Evolutionary conservation across 2,888 invertebrate species (phyloP), one percentile per base, ranked within the genome.

Genomic region (Danaus chrysippus): DNA sequence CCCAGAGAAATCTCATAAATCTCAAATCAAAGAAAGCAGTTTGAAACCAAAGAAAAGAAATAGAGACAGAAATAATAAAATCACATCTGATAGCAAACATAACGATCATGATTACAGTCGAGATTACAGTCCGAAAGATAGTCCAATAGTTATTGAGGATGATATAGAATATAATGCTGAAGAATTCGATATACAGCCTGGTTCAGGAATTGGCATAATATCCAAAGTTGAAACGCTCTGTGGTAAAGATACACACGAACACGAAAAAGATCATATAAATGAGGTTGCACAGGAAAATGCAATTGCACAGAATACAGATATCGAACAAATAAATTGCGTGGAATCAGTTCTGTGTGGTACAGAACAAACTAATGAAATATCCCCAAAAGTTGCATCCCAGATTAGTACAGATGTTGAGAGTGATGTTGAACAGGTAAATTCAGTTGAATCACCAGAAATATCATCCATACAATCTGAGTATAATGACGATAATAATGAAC

Each of bases 1-100:
- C 0, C 91, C 91, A 57, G 91, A 91, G 63, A 91, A 91, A 75
- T 77, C 74, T 61, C 62, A 73, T 0, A 82, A 78, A 71, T 62
- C 75, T 41, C 76, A 72, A 69, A 58, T 43, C 55, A n/a, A 58
- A 65, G 41, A 58, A 64, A 62, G 64, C 58, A 66, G 69, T 61
- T 76, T 73, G 61, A 79, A 76, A 65, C 56, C 78, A 76, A 60
- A 81, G 73, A 59, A 73, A 69, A 62, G 66, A 59, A 58, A 73
- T 3, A 72, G 69, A 67, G 71, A 74, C 17, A 62, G 65, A 56
- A 59, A 69, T 49, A 68, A 74, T 59, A 82, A 76, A 58, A 66
- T 63, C 44, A 73, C 81, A 76, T 76, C 73, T 65, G 67, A 70
- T 63, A 65, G 42, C 8, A 66, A 71, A 49, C 71, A 76, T 71